Base-by-base conservation (phyloP, 1,140 invertebrate species). In the Drosophila nigrodunni region DNA sequence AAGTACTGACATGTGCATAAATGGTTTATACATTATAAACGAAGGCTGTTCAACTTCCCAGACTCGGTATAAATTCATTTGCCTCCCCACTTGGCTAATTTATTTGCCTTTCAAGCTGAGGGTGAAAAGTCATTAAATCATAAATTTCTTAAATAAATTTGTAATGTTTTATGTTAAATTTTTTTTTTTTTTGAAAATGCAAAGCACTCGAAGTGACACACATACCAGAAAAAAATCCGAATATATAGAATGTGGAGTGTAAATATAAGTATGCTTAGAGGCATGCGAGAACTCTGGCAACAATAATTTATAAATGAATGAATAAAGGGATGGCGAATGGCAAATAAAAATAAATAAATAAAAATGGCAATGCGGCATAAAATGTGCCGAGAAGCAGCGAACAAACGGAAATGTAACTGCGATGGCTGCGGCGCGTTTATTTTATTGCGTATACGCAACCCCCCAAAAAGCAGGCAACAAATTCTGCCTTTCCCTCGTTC, bases 241-340 rank as follows among this genome's bases (percentile, higher is more conserved):
- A 70, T 35, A 67, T 46, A 66, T 30, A 82, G 35, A 75, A 78
- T 72, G 64, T 35, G 55, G 30, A 46, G 41, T 41, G 44, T 44
- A 72, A 57, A 65, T 37, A 58, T 34, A 54, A 54, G 57, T 52
- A 30, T 55, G 81, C 69, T 82, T 76, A 77, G 82, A 37, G 15
- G 43, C 66, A 64, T 68, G 70, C 21, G 69, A 41, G 69, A 80
- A 72, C 69, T 64, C 68, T 54, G 34, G 83, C 85, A 83, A 89
- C 87, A 88, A 88, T 88, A 88, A 88, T 83, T 88, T 88, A 89
- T 88, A 88, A 88, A 88, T 89, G 85, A 88, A 89, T 88, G 85
- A 80, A 89, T 89, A 88, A 89, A 89, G 82, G 79, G 82, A 62
- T 62, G 65, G 49, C 41, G 35, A 87, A 75, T 82, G 15, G 60